Base-by-base conservation (phyloP, 2,888 invertebrate genomes). In the Phytoseiulus persimilis region DNA sequence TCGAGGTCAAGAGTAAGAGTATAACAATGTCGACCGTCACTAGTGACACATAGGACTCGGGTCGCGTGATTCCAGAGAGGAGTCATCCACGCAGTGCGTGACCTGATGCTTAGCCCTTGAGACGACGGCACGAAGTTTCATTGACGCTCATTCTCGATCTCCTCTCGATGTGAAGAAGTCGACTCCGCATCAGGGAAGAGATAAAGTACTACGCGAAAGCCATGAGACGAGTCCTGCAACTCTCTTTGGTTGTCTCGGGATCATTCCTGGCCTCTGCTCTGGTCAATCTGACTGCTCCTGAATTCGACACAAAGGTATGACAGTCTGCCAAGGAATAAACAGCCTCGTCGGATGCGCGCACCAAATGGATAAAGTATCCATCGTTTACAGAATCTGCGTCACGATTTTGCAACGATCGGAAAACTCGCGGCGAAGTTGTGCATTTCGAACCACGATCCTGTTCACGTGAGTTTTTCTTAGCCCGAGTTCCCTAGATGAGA, bases 251-350 rank as follows among this genome's bases (percentile, higher is more conserved):
- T 33, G 28, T 87, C 14, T 33, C 87, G 87, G 28, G 14, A 32
- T 1, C n/a, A 32, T 87, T 28, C 31, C 6, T n/a, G 6, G n/a
- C 45, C 11, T 28, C 32, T 18, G n/a, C 87, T 31, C 33, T 45
- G 11, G 18, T 87, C 87, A 87, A 32, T 45, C 32, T 87, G 31
- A 87, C 87, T 32, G 32, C 87, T 6, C 87, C 33, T 11, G 87
- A 33, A 33, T 87, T 87, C 33, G 87, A 87, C 32, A 87, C n/a
- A 28, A 87, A 87, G 87, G 32, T 87, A 87, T 2, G 31, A 0
- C 18, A 14, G 3, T 9, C 5, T 65, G 65, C 14, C 23, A 11
- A 23, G 9, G 65, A 3, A 65, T 65, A 39, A 39, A 39, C 39
- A 3, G 39, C 9, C 9, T 39, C 39, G 39, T 39, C 9, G 5